A percentile compares a stretch with the other conserved stretches of the same genome.
Evolutionary conservation across 2,797 vertebrate genomes (phyloP).

Genomic region (Poecilia gillii): DNA sequence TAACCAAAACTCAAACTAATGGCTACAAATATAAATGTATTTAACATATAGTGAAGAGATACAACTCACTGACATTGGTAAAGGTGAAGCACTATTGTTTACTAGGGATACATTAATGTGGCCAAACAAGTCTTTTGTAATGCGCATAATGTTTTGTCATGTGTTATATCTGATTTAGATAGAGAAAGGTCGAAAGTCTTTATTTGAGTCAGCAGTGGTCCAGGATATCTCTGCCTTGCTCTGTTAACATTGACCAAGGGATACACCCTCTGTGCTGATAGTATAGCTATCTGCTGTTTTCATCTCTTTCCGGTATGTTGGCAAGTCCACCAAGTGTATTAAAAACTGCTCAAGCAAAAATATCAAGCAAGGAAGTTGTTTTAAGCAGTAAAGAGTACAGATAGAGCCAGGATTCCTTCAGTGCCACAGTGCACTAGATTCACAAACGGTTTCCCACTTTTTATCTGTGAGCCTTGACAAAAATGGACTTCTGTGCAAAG

Average conservation of each 20-base stretch:
- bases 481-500: background rate
- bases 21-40: background rate
- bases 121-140: slow-evolving; percentile 39
- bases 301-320: slow-evolving; percentile 64
- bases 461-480: background rate
- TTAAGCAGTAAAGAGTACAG: background rate
- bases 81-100: background rate
- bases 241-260: slow-evolving; percentile 68
- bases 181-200: slow-evolving; percentile 66
- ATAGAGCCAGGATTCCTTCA: background rate
- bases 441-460: background rate
- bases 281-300: slow-evolving; percentile 59
- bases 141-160: slow-evolving; percentile 64
- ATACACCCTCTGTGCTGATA: slow-evolving; percentile 66
- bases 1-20: background rate
- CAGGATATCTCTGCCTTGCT: slow-evolving; percentile 62
- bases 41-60: background rate
- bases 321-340: slow-evolving; percentile 63
- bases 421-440: background rate
- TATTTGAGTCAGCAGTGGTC: slow-evolving; percentile 61
- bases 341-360: slow-evolving; percentile 69
- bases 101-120: slow-evolving; percentile 32
- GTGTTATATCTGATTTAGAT: slow-evolving; percentile 37
- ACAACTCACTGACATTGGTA: background rate
- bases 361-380: slow-evolving; percentile 54